Evolutionary conservation across 2,797 vertebrate genomes (phyloP), one percentile per base, ranked within the genome.

Genomic region (Sciurus carolinensis): DNA sequence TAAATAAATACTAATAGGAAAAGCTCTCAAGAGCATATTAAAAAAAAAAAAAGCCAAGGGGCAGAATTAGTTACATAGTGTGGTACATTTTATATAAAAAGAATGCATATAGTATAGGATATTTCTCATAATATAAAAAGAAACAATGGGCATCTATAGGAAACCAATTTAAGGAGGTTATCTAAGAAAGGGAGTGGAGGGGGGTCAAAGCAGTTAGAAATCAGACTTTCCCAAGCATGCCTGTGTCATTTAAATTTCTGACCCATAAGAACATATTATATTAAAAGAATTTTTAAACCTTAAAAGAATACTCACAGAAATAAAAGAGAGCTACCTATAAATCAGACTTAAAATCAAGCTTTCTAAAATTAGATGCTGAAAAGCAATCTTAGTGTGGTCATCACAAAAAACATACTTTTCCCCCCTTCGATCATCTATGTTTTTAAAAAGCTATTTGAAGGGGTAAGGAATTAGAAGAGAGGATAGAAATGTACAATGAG

Each of bases 281-380:
- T 42, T 86, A 87, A 95, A 88, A 66, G 3, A 86, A 69, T 79
- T 88, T 93, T 84, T 84, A 83, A 83, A 54, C 81, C 17, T 67
- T 85, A 76, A 87, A 89, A 94, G 26, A 80, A 18, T 86, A 80
- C 9, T 44, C 75, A 69, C 42, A 72, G 36, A 44, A 84, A 42
- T 28, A 79, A 92, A 94, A 47, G 11, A 69, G 2, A 94, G 88
- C 15, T 88, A 92, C 30, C 79, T 54, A 87, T 36, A 54, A 89
- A n/a, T 30, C 76, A 94, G 62, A 91, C 50, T 83, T 17, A 93
- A 96, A 96, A 93, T 54, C 50, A 52, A 42, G 12, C 26, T 72
- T 59, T 72, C 67, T 95, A 67, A 93, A 69, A 87, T 72, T 91
- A 54, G 14, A 69, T 28, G 90, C 3, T 90, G 18, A 87, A 54